Conservation (phyloP, 2,113 vertebrate genomes). For the Menura novaehollandiae region DNA sequence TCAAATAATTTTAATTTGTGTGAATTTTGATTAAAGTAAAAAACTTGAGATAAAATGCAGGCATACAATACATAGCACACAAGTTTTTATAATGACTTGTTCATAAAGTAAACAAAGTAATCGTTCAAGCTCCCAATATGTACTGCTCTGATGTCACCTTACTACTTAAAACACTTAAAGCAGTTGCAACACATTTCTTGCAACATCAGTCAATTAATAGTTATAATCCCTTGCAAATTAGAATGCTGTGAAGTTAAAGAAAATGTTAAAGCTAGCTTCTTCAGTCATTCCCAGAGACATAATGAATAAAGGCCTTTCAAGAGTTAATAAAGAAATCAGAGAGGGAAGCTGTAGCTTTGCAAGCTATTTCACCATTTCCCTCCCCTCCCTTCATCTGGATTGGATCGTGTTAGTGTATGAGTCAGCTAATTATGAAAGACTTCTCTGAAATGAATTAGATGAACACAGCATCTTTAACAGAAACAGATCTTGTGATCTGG, state of each 20-base stretch:
- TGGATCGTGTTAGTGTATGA: slow-evolving; percentile 6
- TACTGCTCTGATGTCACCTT: not conserved
- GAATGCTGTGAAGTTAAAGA: not conserved
- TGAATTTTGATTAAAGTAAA: not conserved
- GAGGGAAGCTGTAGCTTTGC: not conserved
- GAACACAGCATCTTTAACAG: slow-evolving; percentile 31
- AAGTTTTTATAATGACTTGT: not conserved
- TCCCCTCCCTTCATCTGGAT: slow-evolving; percentile 35
- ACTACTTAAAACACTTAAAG: not conserved
- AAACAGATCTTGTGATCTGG: slow-evolving; percentile 47
- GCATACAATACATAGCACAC: not conserved
- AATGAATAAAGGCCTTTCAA: not conserved
- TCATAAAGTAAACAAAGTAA: not conserved
- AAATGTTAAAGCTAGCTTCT: not conserved
- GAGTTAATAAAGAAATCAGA: slow-evolving; percentile 24
- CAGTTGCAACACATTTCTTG: not conserved
- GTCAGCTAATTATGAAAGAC: slow-evolving; percentile 61
- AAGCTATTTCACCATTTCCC: slow-evolving; percentile 33
- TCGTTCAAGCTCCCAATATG: not conserved
- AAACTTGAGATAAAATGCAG: not conserved
- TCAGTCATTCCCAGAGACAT: not conserved
- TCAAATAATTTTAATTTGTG: not conserved
- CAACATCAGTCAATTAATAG: not conserved
- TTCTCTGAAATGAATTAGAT: slow-evolving; percentile 57
- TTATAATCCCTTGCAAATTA: not conserved